phyloP scores from a whole-genome alignment of 2,888 invertebrate species.

The Allygus modestus region DNA sequence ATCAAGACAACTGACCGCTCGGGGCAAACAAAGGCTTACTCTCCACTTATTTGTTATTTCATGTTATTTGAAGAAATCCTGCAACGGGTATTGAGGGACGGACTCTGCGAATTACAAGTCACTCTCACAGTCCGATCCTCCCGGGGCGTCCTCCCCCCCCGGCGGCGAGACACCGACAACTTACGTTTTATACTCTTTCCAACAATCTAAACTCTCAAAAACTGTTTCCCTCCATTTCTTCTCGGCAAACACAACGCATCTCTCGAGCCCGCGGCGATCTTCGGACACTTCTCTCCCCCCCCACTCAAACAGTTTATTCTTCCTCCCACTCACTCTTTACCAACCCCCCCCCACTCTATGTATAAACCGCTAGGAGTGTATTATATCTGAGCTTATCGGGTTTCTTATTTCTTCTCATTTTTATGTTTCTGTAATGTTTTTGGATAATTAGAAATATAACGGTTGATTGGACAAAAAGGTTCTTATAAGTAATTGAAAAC shows the following conservation, averaged over 20 bases:
- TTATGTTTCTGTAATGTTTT: no score
- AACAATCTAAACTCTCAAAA: slow-evolving; percentile 59
- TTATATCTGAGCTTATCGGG: no score
- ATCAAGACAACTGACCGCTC: slow-evolving; percentile 58
- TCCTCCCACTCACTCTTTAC: background rate
- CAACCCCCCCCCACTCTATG: background rate
- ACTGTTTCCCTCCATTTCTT: slow-evolving; percentile 60
- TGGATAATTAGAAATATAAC: no score
- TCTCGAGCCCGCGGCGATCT: slow-evolving; percentile 37
- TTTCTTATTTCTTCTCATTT: no score
- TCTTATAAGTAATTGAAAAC: no score
- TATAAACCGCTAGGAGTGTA: no score
- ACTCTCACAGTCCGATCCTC: slow-evolving; percentile 10
- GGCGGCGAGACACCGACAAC: slow-evolving; percentile 25
- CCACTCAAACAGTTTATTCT: background rate
- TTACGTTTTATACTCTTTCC: slow-evolving; percentile 63
- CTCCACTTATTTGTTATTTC: slow-evolving; percentile 66
- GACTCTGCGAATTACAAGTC: slow-evolving; percentile 62
- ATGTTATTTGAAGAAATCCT: slow-evolving; percentile 66
- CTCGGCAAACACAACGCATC: slow-evolving; percentile 49
- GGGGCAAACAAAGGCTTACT: slow-evolving; percentile 64
- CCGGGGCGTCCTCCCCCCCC: background rate
- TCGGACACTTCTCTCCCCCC: slow-evolving; percentile 30
- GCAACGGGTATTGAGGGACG: slow-evolving; percentile 59
- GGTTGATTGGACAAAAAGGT: no score